A percentile compares a stretch with the other conserved stretches of the same genome.
These are phyloP conservation scores for Plumapathes pennacea DNA, from an alignment of 92 coral and sea anemone species.

Conservation along the genomic window DNA sequence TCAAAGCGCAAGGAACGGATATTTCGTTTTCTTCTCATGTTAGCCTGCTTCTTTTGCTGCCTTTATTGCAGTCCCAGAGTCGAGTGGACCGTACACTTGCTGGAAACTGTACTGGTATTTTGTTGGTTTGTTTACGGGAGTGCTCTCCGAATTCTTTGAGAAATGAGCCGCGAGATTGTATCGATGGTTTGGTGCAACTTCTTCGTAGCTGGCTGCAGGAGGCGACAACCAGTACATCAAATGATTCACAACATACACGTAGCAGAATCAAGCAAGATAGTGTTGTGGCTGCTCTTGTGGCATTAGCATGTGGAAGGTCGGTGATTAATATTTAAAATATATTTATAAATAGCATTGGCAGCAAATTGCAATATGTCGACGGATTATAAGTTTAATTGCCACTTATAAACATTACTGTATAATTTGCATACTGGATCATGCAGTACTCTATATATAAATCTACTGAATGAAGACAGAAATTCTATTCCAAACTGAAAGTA, in stretches of 20 bases:
- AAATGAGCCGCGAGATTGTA: constrained; percentile 70
- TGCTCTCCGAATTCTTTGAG: constrained; percentile 81
- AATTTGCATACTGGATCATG: no score
- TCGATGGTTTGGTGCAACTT: constrained; percentile 73
- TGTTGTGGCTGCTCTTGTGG: constrained; percentile 68
- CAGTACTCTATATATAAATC: no score
- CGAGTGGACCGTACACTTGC: constrained; percentile 76
- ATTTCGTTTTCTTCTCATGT: constrained; percentile 90
- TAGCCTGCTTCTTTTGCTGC: constrained; percentile 82
- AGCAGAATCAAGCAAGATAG: constrained; percentile 55
- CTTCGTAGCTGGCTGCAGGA: constrained; percentile 78
- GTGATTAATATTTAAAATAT: neutral
- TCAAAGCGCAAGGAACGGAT: constrained; percentile 8
- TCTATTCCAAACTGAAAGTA: no score
- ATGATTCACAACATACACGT: constrained; percentile 10
- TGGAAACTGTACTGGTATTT: constrained; percentile 70
- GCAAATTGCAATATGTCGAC: no score
- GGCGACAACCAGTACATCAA: no score
- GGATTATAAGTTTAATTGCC: no score
- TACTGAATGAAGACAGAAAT: no score
- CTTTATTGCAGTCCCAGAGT: constrained; percentile 91
- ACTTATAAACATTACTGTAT: no score
- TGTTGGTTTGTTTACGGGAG: constrained; percentile 73
- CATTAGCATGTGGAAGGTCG: constrained; percentile 96
- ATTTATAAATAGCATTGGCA: no score